phyloP scores from a whole-genome alignment of 2,113 vertebrate species.

The Theristicus caerulescens region DNA sequence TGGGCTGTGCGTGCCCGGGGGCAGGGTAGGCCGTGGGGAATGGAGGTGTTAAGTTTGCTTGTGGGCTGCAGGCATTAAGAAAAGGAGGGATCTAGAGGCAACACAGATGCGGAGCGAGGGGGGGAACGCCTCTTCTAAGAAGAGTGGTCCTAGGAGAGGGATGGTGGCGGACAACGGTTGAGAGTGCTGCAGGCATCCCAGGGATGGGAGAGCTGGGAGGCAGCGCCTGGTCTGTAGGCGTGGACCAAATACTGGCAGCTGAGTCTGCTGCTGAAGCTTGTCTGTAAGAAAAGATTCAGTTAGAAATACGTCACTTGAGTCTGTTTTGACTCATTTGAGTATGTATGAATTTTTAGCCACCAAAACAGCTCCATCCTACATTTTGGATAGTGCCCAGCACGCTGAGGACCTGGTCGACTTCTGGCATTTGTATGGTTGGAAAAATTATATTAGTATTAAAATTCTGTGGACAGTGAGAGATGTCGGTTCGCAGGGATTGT shows the following conservation, averaged over 20 bases:
- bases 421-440: accelerated
- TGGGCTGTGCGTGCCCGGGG: not conserved
- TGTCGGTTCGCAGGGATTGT: accelerated
- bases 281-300: not conserved
- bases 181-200: accelerated
- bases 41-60: not conserved
- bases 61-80: not conserved
- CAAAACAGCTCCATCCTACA: not conserved
- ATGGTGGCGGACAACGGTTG: not conserved
- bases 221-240: not conserved
- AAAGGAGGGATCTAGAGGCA: not conserved
- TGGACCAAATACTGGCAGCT: not conserved
- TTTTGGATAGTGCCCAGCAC: accelerated
- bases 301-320: not conserved
- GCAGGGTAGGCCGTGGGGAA: not conserved
- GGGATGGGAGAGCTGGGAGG: not conserved
- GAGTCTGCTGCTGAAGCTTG: not conserved
- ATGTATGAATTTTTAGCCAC: not conserved
- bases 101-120: accelerated
- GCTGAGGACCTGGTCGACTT: not conserved
- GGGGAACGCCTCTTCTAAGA: too few relatives aligned
- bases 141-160: accelerated
- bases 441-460: not conserved
- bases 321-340: not conserved
- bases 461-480: accelerated